Conservation (phyloP, 2,113 vertebrate species). For the Trichomycterus rosablanca region DNA sequence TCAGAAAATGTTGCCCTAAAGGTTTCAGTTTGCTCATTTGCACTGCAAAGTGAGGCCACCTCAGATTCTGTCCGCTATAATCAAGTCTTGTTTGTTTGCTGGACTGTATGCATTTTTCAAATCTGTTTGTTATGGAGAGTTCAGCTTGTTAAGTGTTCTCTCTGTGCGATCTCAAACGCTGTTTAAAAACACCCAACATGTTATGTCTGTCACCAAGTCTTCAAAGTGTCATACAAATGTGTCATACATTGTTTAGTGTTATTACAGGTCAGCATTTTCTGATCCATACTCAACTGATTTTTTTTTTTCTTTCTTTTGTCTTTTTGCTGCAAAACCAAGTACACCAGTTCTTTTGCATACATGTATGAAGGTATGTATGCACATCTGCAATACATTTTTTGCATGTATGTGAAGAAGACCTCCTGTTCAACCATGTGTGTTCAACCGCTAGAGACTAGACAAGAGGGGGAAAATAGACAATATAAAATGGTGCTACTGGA, state of each 20-base stretch:
- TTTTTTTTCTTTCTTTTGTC: too few relatives aligned
- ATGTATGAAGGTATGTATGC: slow-evolving; percentile 61
- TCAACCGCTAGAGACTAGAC: slow-evolving; percentile 78
- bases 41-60: too few relatives aligned
- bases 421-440: slow-evolving; percentile 79
- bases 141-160: too few relatives aligned
- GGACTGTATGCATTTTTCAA: neutral
- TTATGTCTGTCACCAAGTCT: neutral
- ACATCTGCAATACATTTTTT: slow-evolving; percentile 69
- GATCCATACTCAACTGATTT: slow-evolving; percentile 72
- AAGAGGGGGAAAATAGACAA: slow-evolving; percentile 58
- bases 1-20: slow-evolving; percentile 58
- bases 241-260: neutral
- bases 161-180: too few relatives aligned
- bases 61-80: too few relatives aligned
- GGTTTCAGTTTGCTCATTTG: slow-evolving; percentile 6
- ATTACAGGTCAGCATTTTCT: slow-evolving; percentile 45
- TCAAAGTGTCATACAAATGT: neutral
- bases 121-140: neutral
- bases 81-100: too few relatives aligned
- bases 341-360: slow-evolving; percentile 63
- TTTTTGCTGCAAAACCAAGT: slow-evolving; percentile 87
- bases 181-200: neutral
- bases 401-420: slow-evolving; percentile 69
- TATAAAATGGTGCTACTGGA: slow-evolving; percentile 94